Base-by-base conservation (phyloP, 1,140 invertebrate genomes). In the Hypsibius dujardini region DNA sequence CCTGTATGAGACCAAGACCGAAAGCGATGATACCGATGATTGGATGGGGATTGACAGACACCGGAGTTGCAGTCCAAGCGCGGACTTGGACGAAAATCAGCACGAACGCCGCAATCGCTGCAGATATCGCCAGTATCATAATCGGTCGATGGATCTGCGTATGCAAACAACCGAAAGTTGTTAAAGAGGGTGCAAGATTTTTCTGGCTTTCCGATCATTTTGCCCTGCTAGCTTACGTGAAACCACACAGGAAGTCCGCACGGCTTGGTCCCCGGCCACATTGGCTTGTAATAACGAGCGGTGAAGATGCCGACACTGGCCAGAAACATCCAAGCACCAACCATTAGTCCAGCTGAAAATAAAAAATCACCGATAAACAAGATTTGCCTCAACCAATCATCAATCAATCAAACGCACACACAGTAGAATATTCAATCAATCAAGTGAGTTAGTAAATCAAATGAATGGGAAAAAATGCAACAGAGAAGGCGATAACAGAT, bases 181-280 rank as follows among this genome's bases (percentile, higher is more conserved):
- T 28, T 28, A 28, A 28, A 28, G 28, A 28, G 28, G 28, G 28
- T 28, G 28, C 28, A 28, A 0, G 0, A 28, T 28, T 28, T 28
- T 28, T 28, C 28, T 28, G 28, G 28, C 28, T 28, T 28, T n/a
- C 28, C 28, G 28, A 28, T 28, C 28, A 28, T 28, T 28, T 28
- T n/a, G 28, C 28, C 28, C n/a, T 28, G 28, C 28, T 28, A 71
- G 74, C 79, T 74, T 75, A 78, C 80, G 72, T 78, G 71, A 81
- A 95, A 95, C 93, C 92, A 95, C n/a, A 92, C 84, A 80, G 94
- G 92, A 78, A 92, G 90, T 73, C 88, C 88, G 74, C 88, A 90
- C 1, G 89, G n/a, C n/a, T 86, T 86, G 73, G 84, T 86, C 47
- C 85, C 85, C 46, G 88, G n/a, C n/a, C 92, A 95, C 0, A 90